A percentile compares a stretch with the other conserved stretches of the same genome.
Conservation (phyloP, 2,113 vertebrate genomes). For the Macaca nemestrina region DNA sequence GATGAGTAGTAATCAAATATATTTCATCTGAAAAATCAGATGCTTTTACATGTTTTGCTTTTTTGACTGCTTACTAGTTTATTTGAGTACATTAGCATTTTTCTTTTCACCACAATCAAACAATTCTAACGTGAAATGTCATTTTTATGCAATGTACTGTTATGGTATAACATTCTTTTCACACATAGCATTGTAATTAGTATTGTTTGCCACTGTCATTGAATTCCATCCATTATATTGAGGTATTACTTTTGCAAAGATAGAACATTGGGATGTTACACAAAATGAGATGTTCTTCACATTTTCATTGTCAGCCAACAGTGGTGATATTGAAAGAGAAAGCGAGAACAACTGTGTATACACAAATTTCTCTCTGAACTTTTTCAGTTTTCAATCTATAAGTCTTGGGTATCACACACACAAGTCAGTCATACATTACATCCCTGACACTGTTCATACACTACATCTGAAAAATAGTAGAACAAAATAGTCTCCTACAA, state of each 20-base stretch:
- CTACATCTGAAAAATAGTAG: neutral
- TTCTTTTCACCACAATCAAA: constrained; percentile 18
- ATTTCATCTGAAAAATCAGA: constrained; percentile 3
- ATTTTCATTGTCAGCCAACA: neutral
- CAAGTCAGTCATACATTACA: neutral
- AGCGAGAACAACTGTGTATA: neutral
- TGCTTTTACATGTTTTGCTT: neutral
- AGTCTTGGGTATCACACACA: neutral
- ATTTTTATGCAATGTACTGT: neutral
- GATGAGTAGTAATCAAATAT: neutral
- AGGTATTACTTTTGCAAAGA: constrained; percentile 30
- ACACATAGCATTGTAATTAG: neutral
- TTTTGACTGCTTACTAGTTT: neutral
- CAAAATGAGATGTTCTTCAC: neutral
- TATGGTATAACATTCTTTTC: neutral
- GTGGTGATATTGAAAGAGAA: neutral
- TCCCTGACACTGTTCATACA: too few relatives aligned
- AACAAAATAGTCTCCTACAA: neutral
- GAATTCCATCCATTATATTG: neutral
- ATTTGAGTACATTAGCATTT: constrained; percentile 8
- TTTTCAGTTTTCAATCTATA: neutral
- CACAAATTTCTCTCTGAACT: neutral
- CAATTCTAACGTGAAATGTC: neutral
- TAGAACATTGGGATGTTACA: neutral
- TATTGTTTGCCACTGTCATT: neutral